A percentile compares a stretch with the other conserved stretches of the same genome.
phyloP scores from a whole-genome alignment of 2,113 vertebrate species.

The Grammomys surdaster region DNA sequence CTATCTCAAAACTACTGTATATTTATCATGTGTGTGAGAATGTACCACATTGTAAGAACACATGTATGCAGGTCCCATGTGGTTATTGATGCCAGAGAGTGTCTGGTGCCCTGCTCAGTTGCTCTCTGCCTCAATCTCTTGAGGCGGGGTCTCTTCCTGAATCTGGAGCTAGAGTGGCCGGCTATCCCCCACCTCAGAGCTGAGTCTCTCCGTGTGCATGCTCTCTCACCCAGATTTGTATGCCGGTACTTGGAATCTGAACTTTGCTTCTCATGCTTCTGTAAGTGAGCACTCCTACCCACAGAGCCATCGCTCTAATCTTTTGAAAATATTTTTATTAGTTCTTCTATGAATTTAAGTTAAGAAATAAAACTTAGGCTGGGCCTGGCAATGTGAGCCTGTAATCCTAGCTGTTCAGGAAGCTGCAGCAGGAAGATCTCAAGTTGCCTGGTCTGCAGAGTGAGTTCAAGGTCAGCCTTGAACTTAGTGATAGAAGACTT shows the following conservation, averaged over 20 bases:
- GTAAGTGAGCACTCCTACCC: too few species aligned
- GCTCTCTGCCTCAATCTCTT: not conserved
- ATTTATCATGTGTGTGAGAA: too few species aligned
- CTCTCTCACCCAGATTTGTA: too few species aligned
- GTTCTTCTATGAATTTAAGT: not conserved
- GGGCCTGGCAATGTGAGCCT: not conserved
- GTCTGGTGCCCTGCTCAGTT: not conserved
- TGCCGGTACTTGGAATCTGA: not conserved
- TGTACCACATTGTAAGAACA: not conserved
- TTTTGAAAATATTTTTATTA: not conserved
- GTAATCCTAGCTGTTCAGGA: not conserved
- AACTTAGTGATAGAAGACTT: not conserved
- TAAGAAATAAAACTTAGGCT: not conserved
- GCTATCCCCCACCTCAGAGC: too few species aligned
- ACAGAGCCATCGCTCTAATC: too few species aligned
- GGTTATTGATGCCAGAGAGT: too few species aligned
- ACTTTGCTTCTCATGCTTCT: not conserved
- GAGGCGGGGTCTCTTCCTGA: not conserved
- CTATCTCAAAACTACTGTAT: not conserved
- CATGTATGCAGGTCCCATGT: not conserved
- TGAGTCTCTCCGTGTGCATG: rapidly evolving
- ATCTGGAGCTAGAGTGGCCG: not conserved
- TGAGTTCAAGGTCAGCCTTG: not conserved
- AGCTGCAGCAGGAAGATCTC: not conserved
- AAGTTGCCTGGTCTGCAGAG: not conserved